phyloP scores from a whole-genome alignment of 2,888 invertebrate species.

The Rapana venosa region DNA sequence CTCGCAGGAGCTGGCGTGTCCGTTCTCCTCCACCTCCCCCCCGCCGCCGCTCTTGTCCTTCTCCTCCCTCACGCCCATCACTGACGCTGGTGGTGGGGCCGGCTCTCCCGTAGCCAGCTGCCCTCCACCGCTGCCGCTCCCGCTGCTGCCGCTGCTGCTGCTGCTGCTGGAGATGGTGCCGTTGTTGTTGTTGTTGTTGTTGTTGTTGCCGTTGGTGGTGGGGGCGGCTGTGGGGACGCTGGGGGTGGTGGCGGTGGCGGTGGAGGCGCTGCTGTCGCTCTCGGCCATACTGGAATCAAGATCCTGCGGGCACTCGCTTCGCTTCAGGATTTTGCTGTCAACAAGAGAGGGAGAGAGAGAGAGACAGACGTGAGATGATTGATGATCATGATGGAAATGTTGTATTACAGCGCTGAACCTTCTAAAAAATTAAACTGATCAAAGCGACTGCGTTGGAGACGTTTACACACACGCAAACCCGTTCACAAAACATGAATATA shows the following conservation, averaged over 20 bases:
- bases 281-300: slow-evolving; percentile 16
- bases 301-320: slow-evolving; percentile 37
- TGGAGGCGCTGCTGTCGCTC: not conserved
- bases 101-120: not conserved
- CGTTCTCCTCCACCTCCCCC: slow-evolving; percentile 53
- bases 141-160: slow-evolving; percentile 20
- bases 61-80: not conserved
- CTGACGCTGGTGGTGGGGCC: not conserved
- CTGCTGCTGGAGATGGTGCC: not conserved
- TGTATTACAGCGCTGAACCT: no score
- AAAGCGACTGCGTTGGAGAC: no score
- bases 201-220: slow-evolving; percentile 4
- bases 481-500: no score
- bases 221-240: not conserved
- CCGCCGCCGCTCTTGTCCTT: not conserved
- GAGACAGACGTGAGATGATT: no score
- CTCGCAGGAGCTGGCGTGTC: slow-evolving; percentile 55
- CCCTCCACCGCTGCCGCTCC: not conserved
- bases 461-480: no score
- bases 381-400: no score
- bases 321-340: slow-evolving; percentile 33
- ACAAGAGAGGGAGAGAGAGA: no score
- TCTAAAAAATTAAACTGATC: no score
- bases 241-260: not conserved
- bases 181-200: not conserved